Evolutionary conservation across 35 echinoderm and acorn worm species (phyloP).

Genomic region (Strongylocentrotus purpuratus): DNA sequence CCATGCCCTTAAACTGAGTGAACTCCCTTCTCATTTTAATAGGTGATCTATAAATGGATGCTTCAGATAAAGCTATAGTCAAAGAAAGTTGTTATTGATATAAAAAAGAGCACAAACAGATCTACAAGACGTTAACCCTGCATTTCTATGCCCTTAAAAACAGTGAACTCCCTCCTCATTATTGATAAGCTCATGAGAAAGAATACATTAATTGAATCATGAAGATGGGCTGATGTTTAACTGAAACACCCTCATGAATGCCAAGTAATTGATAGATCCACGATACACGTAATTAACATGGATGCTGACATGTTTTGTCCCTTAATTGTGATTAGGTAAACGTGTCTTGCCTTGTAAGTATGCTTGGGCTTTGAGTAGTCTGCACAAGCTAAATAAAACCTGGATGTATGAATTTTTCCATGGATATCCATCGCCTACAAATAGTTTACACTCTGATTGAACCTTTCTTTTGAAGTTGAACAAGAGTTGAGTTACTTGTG

Average conservation of each 20-base stretch:
- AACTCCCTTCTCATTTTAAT: not conserved
- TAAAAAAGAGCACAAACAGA: not conserved
- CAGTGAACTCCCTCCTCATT: not conserved
- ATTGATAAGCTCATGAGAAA: not conserved
- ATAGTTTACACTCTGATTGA: too few relatives aligned
- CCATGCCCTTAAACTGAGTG: not conserved
- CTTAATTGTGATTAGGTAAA: not conserved
- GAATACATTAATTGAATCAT: not conserved
- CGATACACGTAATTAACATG: not conserved
- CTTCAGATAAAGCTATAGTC: not conserved
- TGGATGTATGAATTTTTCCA: not conserved
- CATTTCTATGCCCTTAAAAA: not conserved
- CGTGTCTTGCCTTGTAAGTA: not conserved
- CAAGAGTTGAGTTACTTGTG: too few relatives aligned
- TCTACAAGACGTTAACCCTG: not conserved
- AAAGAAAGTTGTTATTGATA: not conserved
- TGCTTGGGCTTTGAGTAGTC: not conserved
- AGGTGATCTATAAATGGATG: too few relatives aligned
- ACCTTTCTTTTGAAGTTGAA: too few relatives aligned
- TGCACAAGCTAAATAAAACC: not conserved
- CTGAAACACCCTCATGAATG: not conserved
- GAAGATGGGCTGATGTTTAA: not conserved
- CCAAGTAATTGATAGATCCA: not conserved
- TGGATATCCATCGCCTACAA: not conserved
- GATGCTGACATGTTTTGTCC: not conserved